Base-by-base conservation (phyloP, 2,113 vertebrate genomes). In the Brachyhypopomus occidentalis region DNA sequence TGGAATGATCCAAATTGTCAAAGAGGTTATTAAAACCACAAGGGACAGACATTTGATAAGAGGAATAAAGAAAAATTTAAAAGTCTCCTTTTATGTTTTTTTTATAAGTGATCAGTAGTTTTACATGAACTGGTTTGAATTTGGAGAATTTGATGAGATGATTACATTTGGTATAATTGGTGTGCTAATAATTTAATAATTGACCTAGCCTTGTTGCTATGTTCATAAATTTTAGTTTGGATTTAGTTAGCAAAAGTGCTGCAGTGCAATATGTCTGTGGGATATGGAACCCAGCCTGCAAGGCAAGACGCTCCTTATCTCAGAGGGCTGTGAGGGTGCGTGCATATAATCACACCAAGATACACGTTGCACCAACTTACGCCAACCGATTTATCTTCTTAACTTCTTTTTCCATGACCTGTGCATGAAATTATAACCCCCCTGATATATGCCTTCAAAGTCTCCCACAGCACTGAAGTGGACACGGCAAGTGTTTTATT, bases 81-180 rank as follows among this genome's bases (percentile, higher is more conserved):
- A 73, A 73, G 17, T 73, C 45, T 22, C 8, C 55, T 23, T 55
- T 55, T 52, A n/a, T n/a, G n/a, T 73, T 73, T 25, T 73, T 73
- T 73, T 23, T 73, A 20, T 38, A 73, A 73, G 19, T 41, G 41
- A n/a, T 73, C 72, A 52, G 72, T 22, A 12, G 72, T 74, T 55
- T 56, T 27, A 55, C 72, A 2, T 23, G 16, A 55, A n/a, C 22
- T 27, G 48, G 72, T 74, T 56, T 74, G 72, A 23, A 74, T 74
- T 17, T 74, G 72, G 17, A 20, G 22, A 16, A 74, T 74, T 56
- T 74, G 72, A 23, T 74, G 45, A n/a, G 72, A 74, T 25, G 45
- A 73, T 11, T 36, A 48, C 16, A 17, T 17, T 48, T 74, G 72
- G 52, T n/a, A 25, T 55, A 74, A 9, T 19, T 74, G 72, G 48